These are phyloP conservation scores for Acrobasis repandana DNA, from an alignment of 2,888 invertebrate genomes.

Conservation along the genomic window DNA sequence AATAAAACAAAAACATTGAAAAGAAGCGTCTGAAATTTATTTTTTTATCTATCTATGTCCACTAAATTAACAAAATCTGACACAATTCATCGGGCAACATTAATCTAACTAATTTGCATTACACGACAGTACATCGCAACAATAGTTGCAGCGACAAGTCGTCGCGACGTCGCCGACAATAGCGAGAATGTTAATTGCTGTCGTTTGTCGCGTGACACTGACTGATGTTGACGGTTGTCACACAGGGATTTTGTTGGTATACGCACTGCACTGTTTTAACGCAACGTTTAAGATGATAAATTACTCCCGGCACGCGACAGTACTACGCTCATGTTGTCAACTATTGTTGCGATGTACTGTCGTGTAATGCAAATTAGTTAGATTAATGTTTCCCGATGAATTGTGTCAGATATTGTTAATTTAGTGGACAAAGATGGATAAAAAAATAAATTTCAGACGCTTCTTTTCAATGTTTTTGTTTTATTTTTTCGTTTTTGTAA, in stretches of 20 bases:
- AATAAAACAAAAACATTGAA: too few relatives aligned
- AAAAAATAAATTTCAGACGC: too few relatives aligned
- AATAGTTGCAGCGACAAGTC: conserved; percentile 43
- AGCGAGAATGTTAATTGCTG: conserved; percentile 78
- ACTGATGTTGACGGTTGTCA: conserved; percentile 78
- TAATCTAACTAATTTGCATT: conserved; percentile 17
- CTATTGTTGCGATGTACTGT: conserved; percentile 31
- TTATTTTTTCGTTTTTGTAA: too few relatives aligned
- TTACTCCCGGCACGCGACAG: too few relatives aligned
- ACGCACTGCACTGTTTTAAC: conserved; percentile 46
- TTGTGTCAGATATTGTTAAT: not conserved
- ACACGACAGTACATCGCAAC: conserved; percentile 19
- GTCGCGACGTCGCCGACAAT: conserved; percentile 59
- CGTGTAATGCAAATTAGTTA: conserved; percentile 15
- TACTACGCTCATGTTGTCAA: too few relatives aligned
- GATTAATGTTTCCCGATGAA: conserved; percentile 11
- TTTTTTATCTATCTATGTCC: too few relatives aligned
- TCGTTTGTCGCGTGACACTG: conserved; percentile 77
- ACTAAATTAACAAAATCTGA: not conserved
- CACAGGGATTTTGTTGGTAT: conserved; percentile 53
- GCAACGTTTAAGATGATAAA: conserved; percentile 25
- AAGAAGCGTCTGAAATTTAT: too few relatives aligned
- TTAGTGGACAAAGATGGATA: too few relatives aligned
- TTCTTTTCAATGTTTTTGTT: too few relatives aligned
- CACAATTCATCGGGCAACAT: conserved; percentile 4